These are phyloP conservation scores for Meta bourneti DNA, from an alignment of 2,888 invertebrate genomes.

Conservation along the genomic window DNA sequence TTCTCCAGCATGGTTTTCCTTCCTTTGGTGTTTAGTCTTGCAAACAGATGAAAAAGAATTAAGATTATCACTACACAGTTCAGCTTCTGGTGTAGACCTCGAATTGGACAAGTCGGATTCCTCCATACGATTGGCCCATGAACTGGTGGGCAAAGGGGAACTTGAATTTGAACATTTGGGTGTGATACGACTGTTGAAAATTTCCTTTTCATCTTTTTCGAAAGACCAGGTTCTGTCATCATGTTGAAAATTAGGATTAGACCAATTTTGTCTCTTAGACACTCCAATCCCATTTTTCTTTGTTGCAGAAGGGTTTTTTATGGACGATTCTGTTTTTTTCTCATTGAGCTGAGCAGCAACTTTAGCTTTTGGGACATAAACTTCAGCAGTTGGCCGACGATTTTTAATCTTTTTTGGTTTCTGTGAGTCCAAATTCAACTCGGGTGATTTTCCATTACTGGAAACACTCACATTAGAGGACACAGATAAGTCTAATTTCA, in stretches of 20 bases:
- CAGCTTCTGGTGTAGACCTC: slow-evolving; percentile 48
- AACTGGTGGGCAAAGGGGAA: slow-evolving; percentile 8
- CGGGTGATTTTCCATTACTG: background rate
- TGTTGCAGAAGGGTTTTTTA: background rate
- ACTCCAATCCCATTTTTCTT: background rate
- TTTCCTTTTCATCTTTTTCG: slow-evolving; percentile 2
- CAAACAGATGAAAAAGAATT: background rate
- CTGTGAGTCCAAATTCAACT: background rate
- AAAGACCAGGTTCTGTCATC: background rate
- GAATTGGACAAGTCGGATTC: slow-evolving; percentile 47
- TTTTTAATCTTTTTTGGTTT: slow-evolving; percentile 48
- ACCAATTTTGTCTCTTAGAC: background rate
- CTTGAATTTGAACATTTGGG: slow-evolving; percentile 40
- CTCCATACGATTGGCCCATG: slow-evolving; percentile 55
- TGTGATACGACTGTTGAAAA: background rate
- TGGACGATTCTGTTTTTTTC: background rate
- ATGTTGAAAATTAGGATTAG: background rate
- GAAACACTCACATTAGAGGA: background rate
- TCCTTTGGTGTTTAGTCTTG: background rate
- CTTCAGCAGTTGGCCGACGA: slow-evolving; percentile 66
- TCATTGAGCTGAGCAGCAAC: slow-evolving; percentile 34
- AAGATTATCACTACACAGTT: slow-evolving; percentile 33
- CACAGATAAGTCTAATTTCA: background rate
- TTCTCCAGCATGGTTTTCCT: slow-evolving; percentile 5
- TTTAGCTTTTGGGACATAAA: slow-evolving; percentile 69